Base-by-base conservation (phyloP, 2,797 vertebrate species). In the Geotrypetes seraphini region DNA sequence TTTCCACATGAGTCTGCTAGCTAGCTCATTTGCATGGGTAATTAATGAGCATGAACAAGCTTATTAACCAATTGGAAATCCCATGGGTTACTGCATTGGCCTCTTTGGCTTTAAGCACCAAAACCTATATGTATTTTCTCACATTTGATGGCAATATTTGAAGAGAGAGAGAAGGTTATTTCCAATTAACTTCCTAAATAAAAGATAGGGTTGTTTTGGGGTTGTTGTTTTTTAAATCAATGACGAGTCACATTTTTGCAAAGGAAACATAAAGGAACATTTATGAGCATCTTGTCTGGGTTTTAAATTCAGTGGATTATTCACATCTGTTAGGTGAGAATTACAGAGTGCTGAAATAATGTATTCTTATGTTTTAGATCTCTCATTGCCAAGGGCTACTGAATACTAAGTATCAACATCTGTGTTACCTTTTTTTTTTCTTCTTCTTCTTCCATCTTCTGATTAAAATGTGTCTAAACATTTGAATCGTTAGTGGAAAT, bases 271-370 rank as follows among this genome's bases (percentile, higher is more conserved):
- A 35, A 49, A 55, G 41, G 48, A 47, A 37, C 53, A 22, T 47
- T 69, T 59, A 12, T 48, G 56, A 66, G 58, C 60, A 66, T 61
- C 32, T 8, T 58, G 51, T 38, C 45, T 60, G 53, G 40, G 38
- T 48, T 62, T 73, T 69, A 64, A 73, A 78, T 80, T 71, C 63
- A 46, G 50, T 47, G 53, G 73, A 62, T 81, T 75, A 60, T 76
- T 75, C 73, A 71, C 75, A 79, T 80, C 75, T 79, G 78, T 66
- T 80, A 77, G 71, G 77, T 80, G 75, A 67, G 75, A 79, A 71
- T 71, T 69, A 64, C 61, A 56, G 70, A 72, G 57, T 6, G 41
- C 53, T 60, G 61, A 52, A 76, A 71, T 73, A 75, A 75, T 69
- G 65, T 62, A 63, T 75, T 73, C 79, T 66, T 27, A 7, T 60